Evolutionary conservation across 2,797 vertebrate species (phyloP).

Genomic region (Periophthalmus magnuspinnatus): DNA sequence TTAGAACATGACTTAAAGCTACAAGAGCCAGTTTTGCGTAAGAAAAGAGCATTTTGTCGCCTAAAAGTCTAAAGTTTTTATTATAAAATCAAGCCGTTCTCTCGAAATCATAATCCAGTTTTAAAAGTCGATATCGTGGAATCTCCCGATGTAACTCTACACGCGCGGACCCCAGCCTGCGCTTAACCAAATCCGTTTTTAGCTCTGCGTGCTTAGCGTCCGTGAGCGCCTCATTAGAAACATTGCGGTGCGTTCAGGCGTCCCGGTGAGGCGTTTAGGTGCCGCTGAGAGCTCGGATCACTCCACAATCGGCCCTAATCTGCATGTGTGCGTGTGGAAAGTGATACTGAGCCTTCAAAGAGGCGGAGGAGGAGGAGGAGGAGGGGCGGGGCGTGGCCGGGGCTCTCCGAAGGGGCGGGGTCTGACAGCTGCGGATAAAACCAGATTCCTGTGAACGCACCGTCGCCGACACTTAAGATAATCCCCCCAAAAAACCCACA

Average conservation of each 20-base stretch:
- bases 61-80: no score
- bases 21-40: no score
- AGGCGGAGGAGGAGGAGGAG: background rate
- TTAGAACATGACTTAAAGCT: no score
- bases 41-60: no score
- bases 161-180: background rate
- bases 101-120: no score
- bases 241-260: constrained; percentile 17
- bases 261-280: constrained; percentile 77
- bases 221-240: background rate
- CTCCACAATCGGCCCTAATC: constrained; percentile 73
- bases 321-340: constrained; percentile 70
- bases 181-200: background rate
- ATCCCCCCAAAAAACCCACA: background rate
- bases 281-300: constrained; percentile 78
- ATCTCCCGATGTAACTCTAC: background rate
- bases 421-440: constrained; percentile 10
- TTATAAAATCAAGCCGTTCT: no score
- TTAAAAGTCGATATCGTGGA: no score
- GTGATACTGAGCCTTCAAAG: background rate
- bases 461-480: constrained; percentile 3
- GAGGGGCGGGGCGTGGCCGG: background rate
- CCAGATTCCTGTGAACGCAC: constrained; percentile 13
- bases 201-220: background rate
- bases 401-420: background rate